Evolutionary conservation across 1,140 invertebrate species (phyloP).

Genomic region (Schlechtendalia chinensis): DNA sequence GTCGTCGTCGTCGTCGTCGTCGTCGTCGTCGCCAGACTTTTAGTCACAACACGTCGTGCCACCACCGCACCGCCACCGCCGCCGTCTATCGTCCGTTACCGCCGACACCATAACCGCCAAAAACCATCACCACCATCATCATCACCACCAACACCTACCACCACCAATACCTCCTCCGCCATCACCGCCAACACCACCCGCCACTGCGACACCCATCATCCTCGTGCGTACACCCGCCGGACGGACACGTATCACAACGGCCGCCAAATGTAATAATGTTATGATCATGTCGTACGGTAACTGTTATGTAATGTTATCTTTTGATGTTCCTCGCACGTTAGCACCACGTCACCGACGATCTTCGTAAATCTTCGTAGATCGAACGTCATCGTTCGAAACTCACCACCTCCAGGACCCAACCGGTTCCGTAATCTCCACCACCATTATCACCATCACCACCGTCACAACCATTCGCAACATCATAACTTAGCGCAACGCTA

Average conservation of each 20-base stretch:
- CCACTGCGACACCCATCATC: background rate
- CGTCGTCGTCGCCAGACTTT: conserved; percentile 25
- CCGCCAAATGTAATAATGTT: background rate
- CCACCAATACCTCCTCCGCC: background rate
- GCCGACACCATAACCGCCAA: background rate
- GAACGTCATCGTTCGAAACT: background rate
- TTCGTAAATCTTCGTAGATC: too few species aligned
- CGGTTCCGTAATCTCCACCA: background rate
- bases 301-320: background rate
- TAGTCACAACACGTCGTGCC: conserved; percentile 1
- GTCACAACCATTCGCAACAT: background rate
- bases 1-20: background rate
- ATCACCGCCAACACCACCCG: background rate
- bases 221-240: background rate
- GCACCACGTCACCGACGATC: background rate
- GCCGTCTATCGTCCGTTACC: background rate
- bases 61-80: background rate
- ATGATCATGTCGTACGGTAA: too few species aligned
- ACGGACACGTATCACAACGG: background rate
- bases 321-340: background rate
- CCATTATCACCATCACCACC: background rate
- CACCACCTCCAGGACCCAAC: background rate
- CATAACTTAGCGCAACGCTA: background rate
- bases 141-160: background rate
- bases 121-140: too few species aligned